Base-by-base conservation (phyloP, 2,888 invertebrate genomes). In the Aleiodes testaceus region DNA sequence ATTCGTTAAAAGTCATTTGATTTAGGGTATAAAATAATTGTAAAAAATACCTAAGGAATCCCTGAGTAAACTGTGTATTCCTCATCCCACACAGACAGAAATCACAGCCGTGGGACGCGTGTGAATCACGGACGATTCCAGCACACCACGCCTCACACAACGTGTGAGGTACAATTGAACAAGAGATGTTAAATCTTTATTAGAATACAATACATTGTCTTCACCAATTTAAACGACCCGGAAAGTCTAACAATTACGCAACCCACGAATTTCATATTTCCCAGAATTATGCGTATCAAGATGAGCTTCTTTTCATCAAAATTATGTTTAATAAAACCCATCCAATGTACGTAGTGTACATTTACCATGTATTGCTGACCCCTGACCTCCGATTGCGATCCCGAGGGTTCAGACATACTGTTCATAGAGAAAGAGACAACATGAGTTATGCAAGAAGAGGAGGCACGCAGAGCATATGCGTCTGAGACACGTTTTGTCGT, bases 41-140 rank as follows among this genome's bases (percentile, higher is more conserved):
- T 0, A 26, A 26, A 26, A 26, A 26, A 26, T 2, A 5, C 3
- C 26, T 9, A 36, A 36, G 64, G 63, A 45, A 63, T 63, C 45
- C 63, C n/a, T 22, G 22, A 18, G 63, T 26, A 26, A 5, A 45
- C 44, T n/a, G 45, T 14, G 44, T 45, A 45, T 45, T 45, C 22
- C 45, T 63, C 63, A 14, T 20, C 63, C 63, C 63, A 63, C 63
- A 69, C 67, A 66, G 45, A 71, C 2, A 68, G 69, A 61, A 66
- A 74, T 61, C 59, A 53, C 14, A n/a, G 65, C 68, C 79, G 81
- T 82, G 80, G 82, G 83, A 79, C 80, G 84, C 83, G 85, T 85
- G 85, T 83, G 82, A 84, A 84, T 81, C 80, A 22, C 78, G 74
- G 55, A 61, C 26, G 50, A 66, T 61, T 20, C 63, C 63, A 63